These are phyloP conservation scores for Hycleus phaleratus DNA, from an alignment of 1,140 invertebrate species.

Conservation along the genomic window DNA sequence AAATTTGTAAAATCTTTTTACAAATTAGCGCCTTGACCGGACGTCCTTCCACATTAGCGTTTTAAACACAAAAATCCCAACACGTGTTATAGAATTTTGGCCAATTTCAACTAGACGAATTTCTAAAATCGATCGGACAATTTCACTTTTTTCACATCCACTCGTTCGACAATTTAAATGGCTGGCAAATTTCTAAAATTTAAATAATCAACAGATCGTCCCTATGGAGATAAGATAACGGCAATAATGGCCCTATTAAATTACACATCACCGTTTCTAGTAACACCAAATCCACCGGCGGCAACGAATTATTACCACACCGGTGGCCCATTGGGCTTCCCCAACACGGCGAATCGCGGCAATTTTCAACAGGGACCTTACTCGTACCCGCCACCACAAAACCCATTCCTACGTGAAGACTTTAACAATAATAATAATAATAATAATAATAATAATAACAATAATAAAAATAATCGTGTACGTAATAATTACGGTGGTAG, in stretches of 20 bases:
- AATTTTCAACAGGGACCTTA: conserved; percentile 24
- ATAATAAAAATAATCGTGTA: not conserved
- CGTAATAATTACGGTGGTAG: no score
- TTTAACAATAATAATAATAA: conserved; percentile 1
- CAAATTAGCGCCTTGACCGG: not conserved
- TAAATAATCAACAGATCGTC: no score
- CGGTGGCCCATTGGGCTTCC: conserved; percentile 1
- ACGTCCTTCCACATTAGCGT: no score
- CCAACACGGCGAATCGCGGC: no score
- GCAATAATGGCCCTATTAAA: conserved; percentile 30
- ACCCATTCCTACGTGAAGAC: conserved; percentile 35
- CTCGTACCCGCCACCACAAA: conserved; percentile 34
- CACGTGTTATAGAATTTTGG: no score
- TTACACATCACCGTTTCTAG: conserved; percentile 25
- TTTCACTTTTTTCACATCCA: no score
- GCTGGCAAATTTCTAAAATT: no score
- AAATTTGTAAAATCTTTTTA: not conserved
- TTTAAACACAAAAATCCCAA: no score
- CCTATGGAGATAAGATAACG: not conserved
- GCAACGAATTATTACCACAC: conserved; percentile 16
- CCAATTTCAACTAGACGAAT: no score
- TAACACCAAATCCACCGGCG: conserved; percentile 24
- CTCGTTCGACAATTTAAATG: no score
- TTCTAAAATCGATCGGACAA: no score
- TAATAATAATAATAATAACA: not conserved